Base-by-base conservation (phyloP, 2,888 invertebrate genomes). In the Caenorhabditis sinica region DNA sequence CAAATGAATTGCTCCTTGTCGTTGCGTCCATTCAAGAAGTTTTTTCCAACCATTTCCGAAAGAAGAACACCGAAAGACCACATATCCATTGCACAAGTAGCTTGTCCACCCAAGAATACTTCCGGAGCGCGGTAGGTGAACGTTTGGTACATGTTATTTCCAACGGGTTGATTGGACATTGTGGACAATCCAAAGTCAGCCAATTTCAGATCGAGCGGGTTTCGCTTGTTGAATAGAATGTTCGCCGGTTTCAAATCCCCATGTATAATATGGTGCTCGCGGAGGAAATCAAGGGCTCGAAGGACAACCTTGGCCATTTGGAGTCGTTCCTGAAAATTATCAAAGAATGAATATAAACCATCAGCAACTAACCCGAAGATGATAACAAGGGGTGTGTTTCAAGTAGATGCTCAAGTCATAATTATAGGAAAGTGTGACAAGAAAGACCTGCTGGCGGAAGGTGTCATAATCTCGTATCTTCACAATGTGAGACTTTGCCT, bases 211-310 rank as follows among this genome's bases (percentile, higher is more conserved):
- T 40, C 15, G 28, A 15, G 5, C 0, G 25, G 11, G 33, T 60
- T 13, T 2, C 17, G 13, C 8, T 0, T 11, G 17, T 69, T 49
- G 0, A 76, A 2, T 8, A 68, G 51, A 28, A 76, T 61, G 23
- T 76, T 76, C 0, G 28, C 20, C 1, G 76, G 68, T 15, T 76
- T 60, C 36, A 76, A 51, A 25, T 68, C 68, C 1, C 68, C 68
- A 9, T 76, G 76, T 0, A 76, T 40, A n/a, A 76, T 76, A 0
- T 49, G 13, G n/a, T 60, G 30, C 0, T n/a, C 0, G 0, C 23
- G 25, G 1, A 76, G 28, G 23, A 76, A 68, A 3, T 23, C 53
- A 0, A 74, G 63, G 0, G 23, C 63, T 1, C 25, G 2, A 1
- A 61, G 20, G 40, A 74, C 33, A 2, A 49, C 61, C 15, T 13